phyloP scores from a whole-genome alignment of 2,797 vertebrate species.

The Anas bernieri region DNA sequence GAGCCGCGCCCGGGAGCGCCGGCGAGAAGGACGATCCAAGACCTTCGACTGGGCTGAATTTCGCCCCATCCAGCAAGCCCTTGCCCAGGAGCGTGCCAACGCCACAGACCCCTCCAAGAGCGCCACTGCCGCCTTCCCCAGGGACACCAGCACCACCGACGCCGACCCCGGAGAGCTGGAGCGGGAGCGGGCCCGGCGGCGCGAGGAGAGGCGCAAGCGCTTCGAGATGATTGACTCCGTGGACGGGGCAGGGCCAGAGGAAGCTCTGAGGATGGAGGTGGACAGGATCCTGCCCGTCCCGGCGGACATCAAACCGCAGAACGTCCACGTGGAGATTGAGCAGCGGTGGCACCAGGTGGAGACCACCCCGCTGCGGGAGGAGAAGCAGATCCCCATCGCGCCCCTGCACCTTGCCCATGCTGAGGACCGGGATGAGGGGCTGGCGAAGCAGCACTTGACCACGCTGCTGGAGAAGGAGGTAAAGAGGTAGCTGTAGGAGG shows the following conservation, averaged over 20 bases:
- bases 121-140: conserved; percentile 25
- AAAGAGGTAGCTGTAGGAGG: background rate
- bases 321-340: conserved; percentile 92
- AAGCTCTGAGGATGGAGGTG: conserved; percentile 87
- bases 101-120: conserved; percentile 71
- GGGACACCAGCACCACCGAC: conserved; percentile 36
- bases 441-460: conserved; percentile 87
- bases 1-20: conserved; percentile 89
- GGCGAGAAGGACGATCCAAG: conserved; percentile 94
- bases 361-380: conserved; percentile 92
- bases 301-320: conserved; percentile 72
- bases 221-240: conserved; percentile 74
- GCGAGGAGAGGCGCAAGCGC: conserved; percentile 81
- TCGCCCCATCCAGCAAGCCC: conserved; percentile 85
- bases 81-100: conserved; percentile 81
- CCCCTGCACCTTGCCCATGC: conserved; percentile 74
- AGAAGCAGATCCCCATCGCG: conserved; percentile 93
- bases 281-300: conserved; percentile 77
- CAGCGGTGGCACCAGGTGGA: conserved; percentile 98
- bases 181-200: conserved; percentile 79
- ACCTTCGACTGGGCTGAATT: conserved; percentile 97
- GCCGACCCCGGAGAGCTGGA: conserved; percentile 77
- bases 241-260: conserved; percentile 73
- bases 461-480: conserved; percentile 93
- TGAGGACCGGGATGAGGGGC: conserved; percentile 73